phyloP scores from a whole-genome alignment of 2,888 invertebrate genomes.

The Idaea dimidiata region DNA sequence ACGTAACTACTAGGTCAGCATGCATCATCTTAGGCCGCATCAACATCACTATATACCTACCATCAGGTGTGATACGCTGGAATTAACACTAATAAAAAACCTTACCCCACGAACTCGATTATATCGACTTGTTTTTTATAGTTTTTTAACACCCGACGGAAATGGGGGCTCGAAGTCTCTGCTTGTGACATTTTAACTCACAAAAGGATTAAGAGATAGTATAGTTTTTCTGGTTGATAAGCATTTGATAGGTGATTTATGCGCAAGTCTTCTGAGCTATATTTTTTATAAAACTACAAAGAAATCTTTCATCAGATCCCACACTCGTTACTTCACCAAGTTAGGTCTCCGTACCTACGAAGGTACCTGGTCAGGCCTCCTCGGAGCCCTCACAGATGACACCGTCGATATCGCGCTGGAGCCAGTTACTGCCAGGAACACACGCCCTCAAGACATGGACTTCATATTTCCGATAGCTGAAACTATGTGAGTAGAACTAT shows the following conservation, averaged over 20 bases:
- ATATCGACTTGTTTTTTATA: too few species aligned
- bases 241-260: too few species aligned
- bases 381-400: slow-evolving; percentile 79
- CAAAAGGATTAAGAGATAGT: too few species aligned
- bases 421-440: slow-evolving; percentile 77
- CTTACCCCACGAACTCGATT: too few species aligned
- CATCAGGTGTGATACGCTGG: neutral
- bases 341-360: slow-evolving; percentile 73
- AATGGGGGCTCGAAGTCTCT: too few species aligned
- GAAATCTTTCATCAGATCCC: slow-evolving; percentile 36
- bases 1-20: slow-evolving; percentile 2
- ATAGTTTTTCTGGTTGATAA: too few species aligned
- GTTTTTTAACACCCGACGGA: too few species aligned
- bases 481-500: slow-evolving; percentile 45
- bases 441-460: slow-evolving; percentile 78
- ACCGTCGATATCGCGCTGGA: slow-evolving; percentile 82
- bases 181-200: too few species aligned
- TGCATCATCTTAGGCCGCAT: too few species aligned
- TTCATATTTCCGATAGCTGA: slow-evolving; percentile 83
- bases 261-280: too few species aligned
- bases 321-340: slow-evolving; percentile 57
- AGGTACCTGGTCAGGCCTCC: slow-evolving; percentile 82
- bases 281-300: slow-evolving; percentile 1
- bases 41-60: too few species aligned
- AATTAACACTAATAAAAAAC: neutral